Evolutionary conservation across 1,140 invertebrate species (phyloP).

Genomic region (Pinna nobilis): DNA sequence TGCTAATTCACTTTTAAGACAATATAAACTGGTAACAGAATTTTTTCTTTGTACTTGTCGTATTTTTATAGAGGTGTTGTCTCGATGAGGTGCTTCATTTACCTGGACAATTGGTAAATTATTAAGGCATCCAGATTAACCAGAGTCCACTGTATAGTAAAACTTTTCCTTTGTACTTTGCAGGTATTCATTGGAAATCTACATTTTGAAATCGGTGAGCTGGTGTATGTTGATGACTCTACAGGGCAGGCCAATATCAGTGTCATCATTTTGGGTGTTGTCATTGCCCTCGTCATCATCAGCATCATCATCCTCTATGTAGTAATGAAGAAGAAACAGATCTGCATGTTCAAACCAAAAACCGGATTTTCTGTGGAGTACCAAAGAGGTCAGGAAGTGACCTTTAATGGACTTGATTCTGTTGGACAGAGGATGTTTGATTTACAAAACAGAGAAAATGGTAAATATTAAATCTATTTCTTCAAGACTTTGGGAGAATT

Average conservation of each 20-base stretch:
- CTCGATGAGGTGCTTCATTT: no score
- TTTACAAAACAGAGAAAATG: conserved; percentile 54
- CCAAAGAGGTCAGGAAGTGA: conserved; percentile 23
- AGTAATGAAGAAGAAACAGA: conserved; percentile 53
- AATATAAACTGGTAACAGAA: no score
- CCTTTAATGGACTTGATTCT: conserved; percentile 26
- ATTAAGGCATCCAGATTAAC: no score
- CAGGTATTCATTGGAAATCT: conserved; percentile 62
- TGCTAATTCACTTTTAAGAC: no score
- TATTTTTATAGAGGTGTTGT: no score
- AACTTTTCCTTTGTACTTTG: no score
- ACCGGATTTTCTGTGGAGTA: neutral
- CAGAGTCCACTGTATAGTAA: no score
- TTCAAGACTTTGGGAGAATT: no score
- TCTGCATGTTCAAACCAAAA: conserved; percentile 57
- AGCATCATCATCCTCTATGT: conserved; percentile 49
- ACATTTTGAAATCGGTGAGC: conserved; percentile 54
- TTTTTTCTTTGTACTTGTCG: no score
- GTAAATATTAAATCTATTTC: conserved; percentile 32
- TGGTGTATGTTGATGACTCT: conserved; percentile 38
- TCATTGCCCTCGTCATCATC: conserved; percentile 50
- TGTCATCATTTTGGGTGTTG: conserved; percentile 45
- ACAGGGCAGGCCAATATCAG: conserved; percentile 12
- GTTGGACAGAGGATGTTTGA: conserved; percentile 51
- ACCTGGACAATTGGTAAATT: no score